Evolutionary conservation across 2,113 vertebrate genomes (phyloP).

Genomic region (Clarias batrachus): DNA sequence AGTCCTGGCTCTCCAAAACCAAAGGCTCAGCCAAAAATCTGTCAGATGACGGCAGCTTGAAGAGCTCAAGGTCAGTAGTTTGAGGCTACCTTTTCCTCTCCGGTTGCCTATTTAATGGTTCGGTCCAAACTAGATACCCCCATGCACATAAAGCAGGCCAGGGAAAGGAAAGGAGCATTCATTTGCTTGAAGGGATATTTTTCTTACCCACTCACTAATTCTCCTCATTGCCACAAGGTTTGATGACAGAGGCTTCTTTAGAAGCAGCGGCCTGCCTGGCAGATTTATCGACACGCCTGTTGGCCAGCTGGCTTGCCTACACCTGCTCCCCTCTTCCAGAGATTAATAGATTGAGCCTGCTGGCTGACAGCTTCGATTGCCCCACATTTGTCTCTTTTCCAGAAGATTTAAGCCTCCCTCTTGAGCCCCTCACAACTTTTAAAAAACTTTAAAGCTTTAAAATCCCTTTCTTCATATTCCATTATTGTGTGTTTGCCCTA

Average conservation of each 20-base stretch:
- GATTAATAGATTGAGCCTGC: constrained; percentile 68
- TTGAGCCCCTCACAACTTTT: constrained; percentile 56
- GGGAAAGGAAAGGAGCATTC: neutral
- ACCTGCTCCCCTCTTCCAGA: constrained; percentile 53
- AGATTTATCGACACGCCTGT: constrained; percentile 67
- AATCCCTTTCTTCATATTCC: constrained; percentile 36
- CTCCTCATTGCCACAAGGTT: constrained; percentile 54
- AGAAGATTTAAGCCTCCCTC: constrained; percentile 61
- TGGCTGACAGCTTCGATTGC: constrained; percentile 65
- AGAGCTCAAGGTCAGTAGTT: constrained; percentile 88
- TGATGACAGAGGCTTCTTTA: constrained; percentile 51
- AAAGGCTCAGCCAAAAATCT: constrained; percentile 82
- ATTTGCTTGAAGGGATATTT: neutral
- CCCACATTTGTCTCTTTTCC: constrained; percentile 65
- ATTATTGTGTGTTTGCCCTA: neutral
- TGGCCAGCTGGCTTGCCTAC: constrained; percentile 66
- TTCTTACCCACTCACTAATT: constrained; percentile 35
- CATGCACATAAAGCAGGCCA: neutral
- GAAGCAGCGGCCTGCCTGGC: constrained; percentile 53
- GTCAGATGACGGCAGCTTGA: constrained; percentile 91
- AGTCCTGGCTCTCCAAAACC: constrained; percentile 90
- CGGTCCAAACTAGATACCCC: neutral
- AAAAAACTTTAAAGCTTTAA: constrained; percentile 50
- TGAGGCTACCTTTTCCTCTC: constrained; percentile 3
- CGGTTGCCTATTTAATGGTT: constrained; percentile 1